These are phyloP conservation scores for Lates calcarifer DNA, from an alignment of 2,113 vertebrate genomes.

Conservation along the genomic window DNA sequence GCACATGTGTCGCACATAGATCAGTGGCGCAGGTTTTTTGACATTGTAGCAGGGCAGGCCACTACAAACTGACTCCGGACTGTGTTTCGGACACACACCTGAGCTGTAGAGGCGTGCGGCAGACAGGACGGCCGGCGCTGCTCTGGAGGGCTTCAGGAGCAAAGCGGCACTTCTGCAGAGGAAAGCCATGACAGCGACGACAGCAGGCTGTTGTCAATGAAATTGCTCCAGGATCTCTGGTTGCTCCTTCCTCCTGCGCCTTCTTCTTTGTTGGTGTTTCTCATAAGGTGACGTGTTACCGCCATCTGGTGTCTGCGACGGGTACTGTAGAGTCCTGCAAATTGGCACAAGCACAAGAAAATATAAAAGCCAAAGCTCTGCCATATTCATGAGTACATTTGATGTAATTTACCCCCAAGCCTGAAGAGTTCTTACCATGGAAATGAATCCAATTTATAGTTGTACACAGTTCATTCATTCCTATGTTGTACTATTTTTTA, in stretches of 20 bases:
- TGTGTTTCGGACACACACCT: no score
- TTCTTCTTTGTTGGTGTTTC: slow-evolving; percentile 48
- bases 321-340: background rate
- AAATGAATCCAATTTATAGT: no score
- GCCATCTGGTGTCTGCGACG: slow-evolving; percentile 36
- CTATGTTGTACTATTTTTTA: no score
- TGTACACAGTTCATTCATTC: no score
- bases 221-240: background rate
- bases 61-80: no score
- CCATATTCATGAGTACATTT: no score
- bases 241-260: background rate
- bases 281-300: background rate
- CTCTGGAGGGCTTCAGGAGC: slow-evolving; percentile 66
- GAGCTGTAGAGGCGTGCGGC: slow-evolving; percentile 78
- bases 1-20: slow-evolving; percentile 14
- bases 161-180: slow-evolving; percentile 74
- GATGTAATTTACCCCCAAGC: no score
- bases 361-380: no score
- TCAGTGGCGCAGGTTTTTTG: slow-evolving; percentile 38
- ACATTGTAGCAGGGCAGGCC: no score
- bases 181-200: slow-evolving; percentile 76
- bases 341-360: no score
- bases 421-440: no score
- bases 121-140: slow-evolving; percentile 49
- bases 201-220: background rate